phyloP scores from a whole-genome alignment of 2,113 vertebrate genomes.

The Tragulus kanchil region DNA sequence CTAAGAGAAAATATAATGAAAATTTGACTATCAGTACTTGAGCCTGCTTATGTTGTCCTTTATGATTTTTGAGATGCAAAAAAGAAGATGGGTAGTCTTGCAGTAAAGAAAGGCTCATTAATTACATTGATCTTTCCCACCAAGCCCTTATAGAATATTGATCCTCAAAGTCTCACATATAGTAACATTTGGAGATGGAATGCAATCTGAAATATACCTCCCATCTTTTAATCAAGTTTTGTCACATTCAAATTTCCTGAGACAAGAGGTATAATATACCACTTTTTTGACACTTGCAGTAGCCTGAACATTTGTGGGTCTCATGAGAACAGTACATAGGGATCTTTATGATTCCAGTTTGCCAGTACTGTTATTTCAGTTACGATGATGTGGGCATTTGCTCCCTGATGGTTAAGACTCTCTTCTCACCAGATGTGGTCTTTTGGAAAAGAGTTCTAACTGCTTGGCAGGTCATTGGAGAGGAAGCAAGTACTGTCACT shows the following conservation, averaged over 20 bases:
- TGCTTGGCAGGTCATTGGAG: constrained; percentile 68
- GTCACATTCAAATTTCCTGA: not conserved
- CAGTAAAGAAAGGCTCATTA: not conserved
- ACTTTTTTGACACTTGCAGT: not conserved
- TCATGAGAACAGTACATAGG: not conserved
- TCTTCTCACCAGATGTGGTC: constrained; percentile 76
- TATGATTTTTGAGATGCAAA: not conserved
- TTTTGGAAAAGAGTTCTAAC: constrained; percentile 66
- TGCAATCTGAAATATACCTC: not conserved
- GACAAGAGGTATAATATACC: not conserved
- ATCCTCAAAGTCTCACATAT: not conserved
- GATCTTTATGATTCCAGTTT: not conserved
- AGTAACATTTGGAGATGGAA: not conserved
- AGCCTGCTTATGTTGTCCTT: not conserved
- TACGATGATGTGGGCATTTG: not conserved
- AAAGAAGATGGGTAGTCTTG: not conserved
- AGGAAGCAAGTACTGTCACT: constrained; percentile 49
- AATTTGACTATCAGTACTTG: not conserved
- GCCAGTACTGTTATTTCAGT: not conserved
- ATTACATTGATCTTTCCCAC: not conserved
- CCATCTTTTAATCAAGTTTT: not conserved
- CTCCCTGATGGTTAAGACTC: constrained; percentile 18
- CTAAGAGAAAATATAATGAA: not conserved
- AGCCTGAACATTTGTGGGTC: not conserved
- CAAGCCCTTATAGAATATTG: not conserved